Base-by-base conservation (phyloP, 92 coral and sea anemone genomes). In the Bergia puertoricense region DNA sequence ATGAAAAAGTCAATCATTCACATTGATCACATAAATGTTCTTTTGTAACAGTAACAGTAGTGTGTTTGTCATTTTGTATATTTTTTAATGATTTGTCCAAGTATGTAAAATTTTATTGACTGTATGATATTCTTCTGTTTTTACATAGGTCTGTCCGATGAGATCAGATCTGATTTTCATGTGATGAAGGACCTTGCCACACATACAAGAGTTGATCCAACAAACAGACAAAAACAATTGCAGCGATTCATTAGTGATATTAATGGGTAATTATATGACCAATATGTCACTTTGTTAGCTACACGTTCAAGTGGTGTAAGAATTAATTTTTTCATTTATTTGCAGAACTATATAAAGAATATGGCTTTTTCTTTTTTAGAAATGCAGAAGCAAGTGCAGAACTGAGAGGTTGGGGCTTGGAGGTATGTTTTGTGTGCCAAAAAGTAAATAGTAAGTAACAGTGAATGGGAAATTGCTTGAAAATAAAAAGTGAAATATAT, bases 141-240 rank as follows among this genome's bases (percentile, higher is more conserved):
- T 39, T 22, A 0, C 3, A 16, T 9, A 94, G 99, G 99, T 16
- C 89, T 97, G 43, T 91, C 98, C n/a, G 99, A 97, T 85, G 99
- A 97, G 45, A 95, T 95, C 96, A 86, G 99, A 67, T 74, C 89
- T 40, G 98, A 97, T 59, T 97, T 97, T 81, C 89, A 85, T 79
- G 85, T 97, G 46, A 97, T 97, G 99, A 97, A 97, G 81, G 99
- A 97, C 48, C 90, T 97, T 6, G 96, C 99, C 10, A 92, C 90
- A 3, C 98, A 97, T 45, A 97, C 99, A 14, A 81, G 98, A 41
- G 91, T 97, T 76, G 96, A 91, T 41, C 99, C 99, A 2, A 89
- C 92, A 72, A 88, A 85, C 13, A 76, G 99, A n/a, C 89, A 91
- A 40, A 75, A 86, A 38, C 90, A 89, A 45, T 90, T 97, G 66